Base-by-base conservation (phyloP, 2,888 invertebrate species). In the Acanthoscelides obtectus region DNA sequence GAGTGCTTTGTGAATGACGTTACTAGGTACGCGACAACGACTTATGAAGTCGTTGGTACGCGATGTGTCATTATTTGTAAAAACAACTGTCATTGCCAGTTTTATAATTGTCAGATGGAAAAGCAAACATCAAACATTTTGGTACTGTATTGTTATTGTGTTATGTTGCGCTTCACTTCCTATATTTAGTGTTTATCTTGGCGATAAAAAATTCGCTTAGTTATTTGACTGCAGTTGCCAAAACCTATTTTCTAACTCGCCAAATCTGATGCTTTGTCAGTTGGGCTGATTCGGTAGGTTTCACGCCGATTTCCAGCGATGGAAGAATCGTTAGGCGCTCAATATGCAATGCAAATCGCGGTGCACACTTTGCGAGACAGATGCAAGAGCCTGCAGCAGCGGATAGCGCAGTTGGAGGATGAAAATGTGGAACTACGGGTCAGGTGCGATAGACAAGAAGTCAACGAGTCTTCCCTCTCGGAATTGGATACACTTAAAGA, bases 281-380 rank as follows among this genome's bases (percentile, higher is more conserved):
- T 4, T 45, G 17, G 3, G 45, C 12, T 45, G n/a, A n/a, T 45
- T 12, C 5, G 17, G 6, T 45, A 45, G 17, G 17, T 45, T 12
- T 12, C 12, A 4, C 8, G 45, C 5, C 45, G 17, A 45, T 45
- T 45, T 45, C 45, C 17, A 45, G 66, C 8, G 20, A 84, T 84
- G 83, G 83, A 83, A 63, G 84, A 84, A 72, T 79, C 80, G 64
- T 73, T 79, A 66, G 83, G 83, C 80, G 71, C 84, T 69, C 87
- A 89, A 67, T 89, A 89, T 83, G 92, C 92, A 2, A 86, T 93
- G 72, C 90, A 92, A 85, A 88, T 94, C 72, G 94, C 94, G 1
- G 87, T 94, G 73, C 91, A 93, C 83, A 94, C 94, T 17, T 91
- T 95, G 89, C 90, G 93, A 83, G 94, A 95, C 84, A 87, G 94